Base-by-base conservation (phyloP, 2,888 invertebrate genomes). In the Pseudeuparius sepicola region DNA sequence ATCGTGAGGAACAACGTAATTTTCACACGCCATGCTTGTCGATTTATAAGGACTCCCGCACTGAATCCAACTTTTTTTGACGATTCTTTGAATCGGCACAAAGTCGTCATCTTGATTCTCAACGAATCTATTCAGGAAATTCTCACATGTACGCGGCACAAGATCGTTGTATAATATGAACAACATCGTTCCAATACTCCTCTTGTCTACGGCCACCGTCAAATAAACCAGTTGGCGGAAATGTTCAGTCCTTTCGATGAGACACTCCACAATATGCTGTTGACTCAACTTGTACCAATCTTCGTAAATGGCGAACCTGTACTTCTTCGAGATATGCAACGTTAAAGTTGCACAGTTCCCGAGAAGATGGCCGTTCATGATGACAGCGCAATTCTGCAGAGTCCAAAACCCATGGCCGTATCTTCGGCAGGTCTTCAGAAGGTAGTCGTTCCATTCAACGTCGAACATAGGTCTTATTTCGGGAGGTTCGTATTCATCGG, bases 31-130 rank as follows among this genome's bases (percentile, higher is more conserved):
- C 50, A 73, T 57, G 1, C 56, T 52, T 3, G 42, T 51, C 20
- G 55, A 56, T 12, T 70, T 45, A 2, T 61, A 59, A 42, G 53
- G 67, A 2, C 70, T 71, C 16, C 80, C 81, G 35, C 75, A 72
- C 53, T 82, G 82, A 18, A 82, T 70, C 81, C 81, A 83, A 31
- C 77, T 70, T 42, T 71, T 70, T 48, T 71, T 69, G 9, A 77
- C 77, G 29, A 82, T 70, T 36, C 82, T 61, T n/a, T n/a, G n/a
- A n/a, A n/a, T n/a, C n/a, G n/a, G n/a, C n/a, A n/a, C n/a, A n/a
- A n/a, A n/a, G n/a, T n/a, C n/a, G n/a, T n/a, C 71, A 4, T 66
- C 64, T 20, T 47, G 60, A 26, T 45, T 61, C 25, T 33, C 15
- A 24, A 58, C 60, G 50, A 75, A 75, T 12, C 70, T 62, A 11